Conservation (phyloP, 1,140 invertebrate genomes). For the Ceratina calcarata region DNA sequence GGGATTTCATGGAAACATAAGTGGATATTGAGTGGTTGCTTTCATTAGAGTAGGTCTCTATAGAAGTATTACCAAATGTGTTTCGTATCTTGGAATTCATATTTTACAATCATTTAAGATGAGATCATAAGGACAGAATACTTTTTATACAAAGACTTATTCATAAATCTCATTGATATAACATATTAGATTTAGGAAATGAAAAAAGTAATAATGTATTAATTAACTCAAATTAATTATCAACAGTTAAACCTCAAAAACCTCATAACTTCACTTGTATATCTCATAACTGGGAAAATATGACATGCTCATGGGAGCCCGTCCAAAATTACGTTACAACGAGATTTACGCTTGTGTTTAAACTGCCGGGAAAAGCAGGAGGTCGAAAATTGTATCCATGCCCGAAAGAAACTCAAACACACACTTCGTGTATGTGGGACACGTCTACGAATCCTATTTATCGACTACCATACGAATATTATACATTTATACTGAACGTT, state of each 20-base stretch:
- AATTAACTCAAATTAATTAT: neutral
- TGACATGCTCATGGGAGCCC: slow-evolving; percentile 84
- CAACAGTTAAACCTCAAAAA: slow-evolving; percentile 77
- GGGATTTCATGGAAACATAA: slow-evolving; percentile 41
- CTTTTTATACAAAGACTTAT: slow-evolving; percentile 18
- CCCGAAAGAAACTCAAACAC: slow-evolving; percentile 61
- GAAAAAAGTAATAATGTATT: neutral
- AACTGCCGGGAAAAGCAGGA: slow-evolving; percentile 74
- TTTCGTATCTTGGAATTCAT: slow-evolving; percentile 50
- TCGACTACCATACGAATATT: slow-evolving; percentile 82
- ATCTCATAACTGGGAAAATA: slow-evolving; percentile 84
- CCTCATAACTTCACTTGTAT: slow-evolving; percentile 84
- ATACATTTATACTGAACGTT: slow-evolving; percentile 81
- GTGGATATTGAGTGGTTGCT: slow-evolving; percentile 46
- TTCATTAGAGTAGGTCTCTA: slow-evolving; percentile 36
- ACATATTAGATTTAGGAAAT: neutral
- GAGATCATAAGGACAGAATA: slow-evolving; percentile 9
- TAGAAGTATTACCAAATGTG: slow-evolving; percentile 28
- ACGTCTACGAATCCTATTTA: slow-evolving; percentile 82
- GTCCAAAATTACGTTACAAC: slow-evolving; percentile 81
- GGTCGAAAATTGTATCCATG: slow-evolving; percentile 70
- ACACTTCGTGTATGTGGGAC: slow-evolving; percentile 81
- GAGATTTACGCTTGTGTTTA: slow-evolving; percentile 81
- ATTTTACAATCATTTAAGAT: slow-evolving; percentile 38
- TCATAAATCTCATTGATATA: slow-evolving; percentile 14